Evolutionary conservation across 1,140 invertebrate species (phyloP).

Genomic region (Triops cancriformis): DNA sequence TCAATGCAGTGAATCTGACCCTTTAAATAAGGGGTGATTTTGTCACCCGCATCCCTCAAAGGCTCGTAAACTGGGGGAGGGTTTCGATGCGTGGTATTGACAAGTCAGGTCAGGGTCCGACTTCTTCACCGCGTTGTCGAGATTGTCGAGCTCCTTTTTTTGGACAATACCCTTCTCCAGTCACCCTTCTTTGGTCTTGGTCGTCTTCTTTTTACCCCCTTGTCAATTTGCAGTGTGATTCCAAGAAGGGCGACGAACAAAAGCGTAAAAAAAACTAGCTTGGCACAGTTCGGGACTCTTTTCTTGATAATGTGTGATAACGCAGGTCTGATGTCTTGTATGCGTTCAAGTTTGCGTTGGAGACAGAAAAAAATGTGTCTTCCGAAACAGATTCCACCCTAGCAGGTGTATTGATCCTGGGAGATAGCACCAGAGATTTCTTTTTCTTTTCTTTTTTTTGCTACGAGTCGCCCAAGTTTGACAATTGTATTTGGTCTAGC

Average conservation of each 20-base stretch:
- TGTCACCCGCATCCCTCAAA: too few relatives aligned
- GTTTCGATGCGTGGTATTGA: not conserved
- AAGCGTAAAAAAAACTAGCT: not conserved
- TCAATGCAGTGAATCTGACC: not conserved
- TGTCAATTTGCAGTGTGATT: not conserved
- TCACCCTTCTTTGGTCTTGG: not conserved
- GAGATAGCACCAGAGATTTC: not conserved
- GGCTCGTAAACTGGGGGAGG: not conserved
- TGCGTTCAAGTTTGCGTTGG: too few relatives aligned
- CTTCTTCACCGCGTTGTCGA: too few relatives aligned
- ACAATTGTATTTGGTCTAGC: not conserved
- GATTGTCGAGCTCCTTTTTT: too few relatives aligned
- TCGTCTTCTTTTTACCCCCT: not conserved
- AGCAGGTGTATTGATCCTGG: not conserved
- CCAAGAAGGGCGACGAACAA: not conserved
- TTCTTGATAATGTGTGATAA: too few relatives aligned
- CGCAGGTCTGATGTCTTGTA: too few relatives aligned
- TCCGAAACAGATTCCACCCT: too few relatives aligned
- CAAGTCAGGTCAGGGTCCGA: not conserved
- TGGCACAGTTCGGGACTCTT: not conserved
- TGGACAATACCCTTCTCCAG: not conserved
- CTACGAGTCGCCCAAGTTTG: not conserved
- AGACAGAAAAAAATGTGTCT: too few relatives aligned
- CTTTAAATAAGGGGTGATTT: not conserved
- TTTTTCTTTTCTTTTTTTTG: not conserved